Evolutionary conservation across 2,888 invertebrate species (phyloP), one percentile per base, ranked within the genome.

Genomic region (Chloroclystis v-ata): DNA sequence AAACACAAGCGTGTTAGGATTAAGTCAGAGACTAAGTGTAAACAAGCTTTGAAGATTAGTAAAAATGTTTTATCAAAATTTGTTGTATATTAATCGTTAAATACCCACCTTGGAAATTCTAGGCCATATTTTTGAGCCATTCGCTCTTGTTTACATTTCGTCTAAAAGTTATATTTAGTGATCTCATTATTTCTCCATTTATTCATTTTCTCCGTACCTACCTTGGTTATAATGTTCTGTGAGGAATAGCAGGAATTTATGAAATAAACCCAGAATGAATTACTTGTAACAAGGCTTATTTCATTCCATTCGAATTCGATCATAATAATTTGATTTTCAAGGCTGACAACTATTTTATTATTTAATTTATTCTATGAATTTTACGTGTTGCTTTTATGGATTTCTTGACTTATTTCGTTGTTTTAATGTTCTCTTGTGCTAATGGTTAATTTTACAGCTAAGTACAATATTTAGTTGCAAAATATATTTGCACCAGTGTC

Each of bases 111-210:
- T 51, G 57, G 49, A 61, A 65, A 66, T 61, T 54, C 52, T 61
- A 61, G 68, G 76, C 74, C 75, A 74, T 75, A 73, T 53, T 60
- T 64, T 51, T 54, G 60, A 64, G 65, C 63, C 63, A 65, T 67
- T 62, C 28, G 20, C 20, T 60, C 79, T 82, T 83, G 82, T 83
- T 83, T 83, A 82, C 82, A 82, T 82, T 85, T 81, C 47, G 79
- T 84, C 81, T 70, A 59, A 59, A 62, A 65, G 66, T 60, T 74
- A 69, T 76, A 69, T 77, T 77, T 74, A 78, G 80, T 78, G 80
- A 84, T 84, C 83, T 84, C 84, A 78, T 77, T 65, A 77, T 72
- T 69, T 76, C 66, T 75, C 70, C 73, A 75, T 80, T 70, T 69
- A 63, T 75, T 74, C 70, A 49, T 52, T 33, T 69, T 69, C 43